These are phyloP conservation scores for Setophaga petechia DNA, from an alignment of 2,113 vertebrate species.

Conservation along the genomic window DNA sequence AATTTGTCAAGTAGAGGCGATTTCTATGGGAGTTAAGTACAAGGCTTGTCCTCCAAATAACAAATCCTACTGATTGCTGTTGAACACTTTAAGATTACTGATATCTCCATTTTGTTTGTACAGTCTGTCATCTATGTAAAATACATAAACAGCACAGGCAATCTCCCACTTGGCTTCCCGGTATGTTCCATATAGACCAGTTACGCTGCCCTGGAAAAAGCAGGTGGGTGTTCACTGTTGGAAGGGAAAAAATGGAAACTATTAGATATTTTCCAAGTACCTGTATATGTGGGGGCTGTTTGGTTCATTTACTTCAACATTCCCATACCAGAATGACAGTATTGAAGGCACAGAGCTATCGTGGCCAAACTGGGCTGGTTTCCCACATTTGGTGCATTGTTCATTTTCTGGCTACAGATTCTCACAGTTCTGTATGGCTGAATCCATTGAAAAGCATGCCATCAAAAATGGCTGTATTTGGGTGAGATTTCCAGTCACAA, in stretches of 20 bases:
- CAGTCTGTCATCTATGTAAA: not conserved
- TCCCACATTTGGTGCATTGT: not conserved
- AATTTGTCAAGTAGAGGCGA: not conserved
- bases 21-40: not conserved
- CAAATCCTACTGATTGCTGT: not conserved
- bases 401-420: not conserved
- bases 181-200: not conserved
- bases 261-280: not conserved
- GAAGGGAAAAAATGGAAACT: not conserved
- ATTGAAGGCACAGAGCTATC: accelerated
- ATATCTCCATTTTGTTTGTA: not conserved
- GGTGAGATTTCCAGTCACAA: not conserved
- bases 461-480: not conserved
- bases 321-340: not conserved
- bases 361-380: not conserved
- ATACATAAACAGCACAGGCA: not conserved
- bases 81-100: not conserved
- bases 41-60: not conserved
- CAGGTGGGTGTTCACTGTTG: not conserved
- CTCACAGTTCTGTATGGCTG: not conserved
- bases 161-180: accelerated
- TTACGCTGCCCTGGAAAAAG: not conserved
- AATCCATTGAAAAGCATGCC: not conserved
- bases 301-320: not conserved
- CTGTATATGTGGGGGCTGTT: not conserved